phyloP scores from a whole-genome alignment of 2,113 vertebrate species.

The Gnathonemus echidnorhynchus region DNA sequence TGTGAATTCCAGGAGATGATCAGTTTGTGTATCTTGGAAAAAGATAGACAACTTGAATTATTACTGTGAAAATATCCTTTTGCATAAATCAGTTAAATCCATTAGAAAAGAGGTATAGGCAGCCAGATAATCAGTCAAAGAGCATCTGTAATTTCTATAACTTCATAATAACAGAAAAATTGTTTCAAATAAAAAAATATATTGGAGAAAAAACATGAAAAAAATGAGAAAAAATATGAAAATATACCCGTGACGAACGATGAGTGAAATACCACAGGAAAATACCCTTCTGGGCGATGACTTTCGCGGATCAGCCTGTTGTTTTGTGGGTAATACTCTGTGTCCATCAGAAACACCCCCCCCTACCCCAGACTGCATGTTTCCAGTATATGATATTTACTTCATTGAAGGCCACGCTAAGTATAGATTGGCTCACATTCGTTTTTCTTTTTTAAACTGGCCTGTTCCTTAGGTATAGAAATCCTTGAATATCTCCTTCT shows the following conservation, averaged over 20 bases:
- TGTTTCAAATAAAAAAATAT: not conserved
- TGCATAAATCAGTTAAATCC: not conserved
- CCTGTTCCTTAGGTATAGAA: not conserved
- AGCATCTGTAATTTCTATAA: not conserved
- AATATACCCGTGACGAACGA: not conserved
- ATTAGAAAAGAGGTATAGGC: not conserved
- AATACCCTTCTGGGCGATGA: no score
- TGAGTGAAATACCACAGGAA: not conserved
- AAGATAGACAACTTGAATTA: not conserved
- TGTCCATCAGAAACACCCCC: not conserved
- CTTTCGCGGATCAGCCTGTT: not conserved
- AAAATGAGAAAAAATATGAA: not conserved
- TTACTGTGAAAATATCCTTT: not conserved
- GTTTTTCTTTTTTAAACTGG: not conserved
- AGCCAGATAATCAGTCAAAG: not conserved
- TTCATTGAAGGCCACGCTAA: not conserved
- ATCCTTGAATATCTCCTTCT: not conserved
- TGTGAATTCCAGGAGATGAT: not conserved
- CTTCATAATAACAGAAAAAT: not conserved
- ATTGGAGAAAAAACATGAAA: not conserved
- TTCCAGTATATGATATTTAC: not conserved
- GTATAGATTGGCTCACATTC: not conserved
- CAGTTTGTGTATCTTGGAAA: not conserved
- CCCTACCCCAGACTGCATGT: not conserved
- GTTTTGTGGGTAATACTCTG: not conserved